Conservation (phyloP, 92 coral and sea anemone genomes). For the Zoanthus sociatus region DNA sequence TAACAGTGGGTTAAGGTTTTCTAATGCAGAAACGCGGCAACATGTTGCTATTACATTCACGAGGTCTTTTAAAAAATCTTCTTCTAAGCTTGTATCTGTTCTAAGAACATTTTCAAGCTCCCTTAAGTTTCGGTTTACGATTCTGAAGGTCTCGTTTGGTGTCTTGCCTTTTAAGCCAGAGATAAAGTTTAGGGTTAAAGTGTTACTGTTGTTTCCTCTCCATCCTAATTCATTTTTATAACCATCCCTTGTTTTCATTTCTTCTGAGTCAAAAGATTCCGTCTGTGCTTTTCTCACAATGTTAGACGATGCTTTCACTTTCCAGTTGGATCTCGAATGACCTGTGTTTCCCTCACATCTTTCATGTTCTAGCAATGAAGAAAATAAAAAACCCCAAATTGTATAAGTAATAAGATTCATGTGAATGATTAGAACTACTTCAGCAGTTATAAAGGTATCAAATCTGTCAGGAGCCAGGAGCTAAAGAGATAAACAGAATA, state of each 20-base stretch:
- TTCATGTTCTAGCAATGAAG: too few relatives aligned
- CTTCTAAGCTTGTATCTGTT: background rate
- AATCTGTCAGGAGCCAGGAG: too few relatives aligned
- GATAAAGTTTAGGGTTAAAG: background rate
- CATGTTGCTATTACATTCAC: background rate
- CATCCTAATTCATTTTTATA: background rate
- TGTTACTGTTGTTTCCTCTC: background rate
- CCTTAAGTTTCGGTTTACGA: background rate
- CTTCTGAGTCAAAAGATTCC: too few relatives aligned
- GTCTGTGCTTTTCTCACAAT: too few relatives aligned
- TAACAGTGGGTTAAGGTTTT: slow-evolving; percentile 6
- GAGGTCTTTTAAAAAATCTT: slow-evolving; percentile 1
- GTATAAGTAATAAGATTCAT: too few relatives aligned
- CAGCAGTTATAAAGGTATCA: too few relatives aligned
- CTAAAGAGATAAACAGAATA: too few relatives aligned
- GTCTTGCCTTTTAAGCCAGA: background rate
- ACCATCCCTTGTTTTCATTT: background rate
- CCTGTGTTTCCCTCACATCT: too few relatives aligned
- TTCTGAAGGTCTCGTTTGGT: background rate
- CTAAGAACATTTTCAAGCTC: slow-evolving; percentile 16
- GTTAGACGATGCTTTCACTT: too few relatives aligned
- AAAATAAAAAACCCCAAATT: too few relatives aligned
- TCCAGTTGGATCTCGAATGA: too few relatives aligned
- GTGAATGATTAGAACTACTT: too few relatives aligned
- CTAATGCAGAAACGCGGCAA: background rate